phyloP scores from a whole-genome alignment of 2,113 vertebrate species.

The Bos indicus region DNA sequence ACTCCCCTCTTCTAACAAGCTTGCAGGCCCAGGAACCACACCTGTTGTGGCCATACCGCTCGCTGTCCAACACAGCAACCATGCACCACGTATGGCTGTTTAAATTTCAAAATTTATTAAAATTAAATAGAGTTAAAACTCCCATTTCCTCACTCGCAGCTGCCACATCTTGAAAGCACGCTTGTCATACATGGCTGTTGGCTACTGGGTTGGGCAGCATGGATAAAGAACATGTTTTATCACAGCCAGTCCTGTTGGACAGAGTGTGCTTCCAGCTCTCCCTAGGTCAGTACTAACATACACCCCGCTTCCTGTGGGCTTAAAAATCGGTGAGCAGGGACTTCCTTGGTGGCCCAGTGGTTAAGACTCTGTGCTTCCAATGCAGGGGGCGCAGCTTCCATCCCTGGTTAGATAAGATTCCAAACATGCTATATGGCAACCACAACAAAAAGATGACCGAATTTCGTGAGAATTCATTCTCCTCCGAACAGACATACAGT shows the following conservation, averaged over 20 bases:
- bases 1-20: neutral
- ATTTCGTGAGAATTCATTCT: neutral
- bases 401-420: neutral
- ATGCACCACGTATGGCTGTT: neutral
- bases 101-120: neutral
- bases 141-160: neutral
- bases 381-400: neutral
- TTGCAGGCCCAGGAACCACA: neutral
- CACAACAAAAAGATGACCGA: neutral
- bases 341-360: neutral
- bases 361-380: neutral
- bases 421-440: neutral
- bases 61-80: neutral
- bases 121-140: neutral
- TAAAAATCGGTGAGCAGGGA: no score
- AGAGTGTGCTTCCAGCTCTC: neutral
- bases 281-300: no score
- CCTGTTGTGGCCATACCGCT: accelerated
- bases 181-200: neutral
- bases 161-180: neutral
- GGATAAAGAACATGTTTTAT: neutral
- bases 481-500: neutral
- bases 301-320: neutral
- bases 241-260: neutral
- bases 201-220: neutral